Evolutionary conservation across 2,797 vertebrate genomes (phyloP).

Genomic region (Aplochiton taeniatus): DNA sequence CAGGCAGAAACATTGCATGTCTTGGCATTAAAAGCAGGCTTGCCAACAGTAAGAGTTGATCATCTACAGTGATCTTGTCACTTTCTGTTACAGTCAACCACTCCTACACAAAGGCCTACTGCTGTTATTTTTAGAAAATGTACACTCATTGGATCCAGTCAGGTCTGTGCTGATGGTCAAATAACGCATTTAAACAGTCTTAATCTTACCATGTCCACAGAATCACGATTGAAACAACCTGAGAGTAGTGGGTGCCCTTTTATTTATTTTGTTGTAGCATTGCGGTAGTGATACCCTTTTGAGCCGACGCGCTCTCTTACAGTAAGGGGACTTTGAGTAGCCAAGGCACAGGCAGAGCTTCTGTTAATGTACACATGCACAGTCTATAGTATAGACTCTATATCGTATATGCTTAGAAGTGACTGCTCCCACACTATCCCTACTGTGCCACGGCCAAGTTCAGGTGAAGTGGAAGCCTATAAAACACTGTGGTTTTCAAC

Average conservation of each 20-base stretch:
- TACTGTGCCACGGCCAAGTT: conserved; percentile 17
- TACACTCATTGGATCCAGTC: too few relatives aligned
- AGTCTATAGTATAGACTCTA: background rate
- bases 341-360: background rate
- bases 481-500: conserved; percentile 34
- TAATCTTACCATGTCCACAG: too few relatives aligned
- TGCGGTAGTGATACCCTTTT: too few relatives aligned
- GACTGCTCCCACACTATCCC: background rate
- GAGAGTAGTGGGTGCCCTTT: too few relatives aligned
- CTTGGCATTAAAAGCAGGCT: background rate
- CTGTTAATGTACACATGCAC: background rate
- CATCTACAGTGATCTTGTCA: background rate
- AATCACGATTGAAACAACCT: too few relatives aligned
- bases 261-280: too few relatives aligned
- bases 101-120: background rate
- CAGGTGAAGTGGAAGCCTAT: conserved; percentile 23
- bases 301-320: too few relatives aligned
- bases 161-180: too few relatives aligned
- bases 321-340: too few relatives aligned
- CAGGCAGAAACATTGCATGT: background rate
- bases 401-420: too few relatives aligned
- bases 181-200: too few relatives aligned
- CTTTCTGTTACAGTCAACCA: conserved; percentile 12
- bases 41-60: background rate
- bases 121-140: too few relatives aligned